Conservation (phyloP, 2,113 vertebrate species). For the Strigops habroptila region DNA sequence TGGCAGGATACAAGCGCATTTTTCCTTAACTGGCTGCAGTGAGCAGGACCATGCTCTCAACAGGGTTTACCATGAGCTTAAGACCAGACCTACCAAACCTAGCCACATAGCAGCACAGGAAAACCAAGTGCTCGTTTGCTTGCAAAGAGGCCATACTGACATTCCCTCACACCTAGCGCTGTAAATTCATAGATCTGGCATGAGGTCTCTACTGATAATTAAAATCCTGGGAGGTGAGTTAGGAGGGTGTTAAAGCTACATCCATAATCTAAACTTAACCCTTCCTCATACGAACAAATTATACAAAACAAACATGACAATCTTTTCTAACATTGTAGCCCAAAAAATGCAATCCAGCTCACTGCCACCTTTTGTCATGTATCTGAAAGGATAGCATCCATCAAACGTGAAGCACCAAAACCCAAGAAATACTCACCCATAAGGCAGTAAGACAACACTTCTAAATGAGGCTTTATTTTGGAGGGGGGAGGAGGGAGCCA, state of each 20-base stretch:
- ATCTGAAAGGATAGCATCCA: background rate
- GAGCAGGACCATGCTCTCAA: background rate
- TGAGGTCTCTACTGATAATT: background rate
- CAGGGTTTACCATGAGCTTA: background rate
- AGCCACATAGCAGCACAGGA: background rate
- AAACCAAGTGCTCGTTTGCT: rapidly evolving
- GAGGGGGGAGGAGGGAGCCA: rapidly evolving
- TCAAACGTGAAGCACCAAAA: background rate
- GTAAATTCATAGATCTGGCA: background rate
- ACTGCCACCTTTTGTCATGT: background rate
- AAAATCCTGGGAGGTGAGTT: background rate
- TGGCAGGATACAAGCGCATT: background rate
- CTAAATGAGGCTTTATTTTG: background rate
- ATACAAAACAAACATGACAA: background rate
- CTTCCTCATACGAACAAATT: background rate
- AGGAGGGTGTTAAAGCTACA: background rate
- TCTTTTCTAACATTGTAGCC: background rate
- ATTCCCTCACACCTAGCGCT: background rate
- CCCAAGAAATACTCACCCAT: background rate
- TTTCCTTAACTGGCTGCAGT: background rate
- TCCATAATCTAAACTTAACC: background rate
- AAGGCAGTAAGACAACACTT: background rate
- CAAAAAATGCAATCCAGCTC: background rate
- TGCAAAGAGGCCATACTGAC: background rate
- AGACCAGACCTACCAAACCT: background rate